Evolutionary conservation across 1,140 invertebrate genomes (phyloP).

Genomic region (Trichonephila clavipes): DNA sequence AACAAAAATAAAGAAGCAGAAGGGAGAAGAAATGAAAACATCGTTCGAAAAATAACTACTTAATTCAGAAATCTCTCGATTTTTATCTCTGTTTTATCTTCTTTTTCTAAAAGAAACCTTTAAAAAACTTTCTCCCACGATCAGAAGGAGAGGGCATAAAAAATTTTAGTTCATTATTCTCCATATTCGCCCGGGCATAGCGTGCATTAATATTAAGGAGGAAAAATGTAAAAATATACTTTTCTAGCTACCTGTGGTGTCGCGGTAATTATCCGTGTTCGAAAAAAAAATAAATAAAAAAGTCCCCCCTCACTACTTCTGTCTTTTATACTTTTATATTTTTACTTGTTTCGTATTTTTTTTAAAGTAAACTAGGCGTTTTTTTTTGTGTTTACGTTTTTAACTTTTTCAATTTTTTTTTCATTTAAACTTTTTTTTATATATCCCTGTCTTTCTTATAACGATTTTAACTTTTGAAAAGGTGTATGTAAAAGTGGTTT

Average conservation of each 20-base stretch:
- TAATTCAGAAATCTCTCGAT: slow-evolving; percentile 54
- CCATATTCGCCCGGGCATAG: slow-evolving; percentile 49
- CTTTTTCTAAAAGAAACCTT: slow-evolving; percentile 22
- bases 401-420: slow-evolving; percentile 8
- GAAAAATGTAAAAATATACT: slow-evolving; percentile 70
- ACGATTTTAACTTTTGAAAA: neutral
- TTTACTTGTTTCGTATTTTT: neutral
- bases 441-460: neutral
- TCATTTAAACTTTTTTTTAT: neutral
- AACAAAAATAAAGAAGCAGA: neutral
- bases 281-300: neutral
- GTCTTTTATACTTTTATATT: slow-evolving; percentile 34
- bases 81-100: slow-evolving; percentile 41
- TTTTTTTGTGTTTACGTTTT: slow-evolving; percentile 50
- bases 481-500: neutral
- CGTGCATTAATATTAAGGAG: slow-evolving; percentile 66
- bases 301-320: neutral
- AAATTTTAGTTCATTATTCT: slow-evolving; percentile 52
- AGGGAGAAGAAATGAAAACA: slow-evolving; percentile 40
- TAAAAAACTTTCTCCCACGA: slow-evolving; percentile 25
- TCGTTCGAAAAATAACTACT: slow-evolving; percentile 52
- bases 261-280: slow-evolving; percentile 67
- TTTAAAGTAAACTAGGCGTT: neutral
- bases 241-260: slow-evolving; percentile 70
- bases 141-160: neutral